phyloP scores from a whole-genome alignment of 35 echinoderm and acorn worm genomes.

The Nesometra sesokonis region DNA sequence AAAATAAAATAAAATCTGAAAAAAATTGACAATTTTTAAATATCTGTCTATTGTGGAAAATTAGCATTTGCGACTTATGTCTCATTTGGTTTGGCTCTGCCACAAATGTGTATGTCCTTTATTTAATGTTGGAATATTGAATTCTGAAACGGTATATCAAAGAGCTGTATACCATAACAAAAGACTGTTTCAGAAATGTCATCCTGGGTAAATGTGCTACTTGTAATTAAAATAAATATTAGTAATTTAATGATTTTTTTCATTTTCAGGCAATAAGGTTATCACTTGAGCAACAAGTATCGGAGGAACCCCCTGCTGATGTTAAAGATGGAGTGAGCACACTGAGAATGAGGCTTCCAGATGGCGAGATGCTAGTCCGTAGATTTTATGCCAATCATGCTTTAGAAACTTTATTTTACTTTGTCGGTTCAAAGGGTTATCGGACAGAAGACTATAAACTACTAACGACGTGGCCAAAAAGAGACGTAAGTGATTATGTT shows the following conservation, averaged over 20 bases:
- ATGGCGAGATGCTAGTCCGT: constrained; percentile 59
- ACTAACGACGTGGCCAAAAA: constrained; percentile 79
- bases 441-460: constrained; percentile 69
- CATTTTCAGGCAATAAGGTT: constrained; percentile 53
- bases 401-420: constrained; percentile 58
- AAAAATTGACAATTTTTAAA: too few species aligned
- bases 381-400: constrained; percentile 51
- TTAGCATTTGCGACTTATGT: too few species aligned
- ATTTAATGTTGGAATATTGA: too few species aligned
- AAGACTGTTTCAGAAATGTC: too few species aligned
- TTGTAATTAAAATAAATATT: too few species aligned
- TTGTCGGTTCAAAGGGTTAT: constrained; percentile 70
- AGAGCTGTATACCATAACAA: too few species aligned
- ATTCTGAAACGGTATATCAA: too few species aligned
- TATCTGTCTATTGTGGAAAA: too few species aligned
- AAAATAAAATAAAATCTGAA: too few species aligned
- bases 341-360: constrained; percentile 61
- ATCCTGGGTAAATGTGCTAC: too few species aligned
- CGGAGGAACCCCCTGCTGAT: constrained; percentile 55
- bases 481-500: constrained; percentile 63
- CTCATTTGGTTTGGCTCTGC: too few species aligned
- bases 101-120: too few species aligned
- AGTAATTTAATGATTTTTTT: background rate
- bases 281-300: constrained; percentile 68
- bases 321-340: constrained; percentile 43